Conservation (phyloP, 2,797 vertebrate genomes). For the Buphagus erythrorhynchus region DNA sequence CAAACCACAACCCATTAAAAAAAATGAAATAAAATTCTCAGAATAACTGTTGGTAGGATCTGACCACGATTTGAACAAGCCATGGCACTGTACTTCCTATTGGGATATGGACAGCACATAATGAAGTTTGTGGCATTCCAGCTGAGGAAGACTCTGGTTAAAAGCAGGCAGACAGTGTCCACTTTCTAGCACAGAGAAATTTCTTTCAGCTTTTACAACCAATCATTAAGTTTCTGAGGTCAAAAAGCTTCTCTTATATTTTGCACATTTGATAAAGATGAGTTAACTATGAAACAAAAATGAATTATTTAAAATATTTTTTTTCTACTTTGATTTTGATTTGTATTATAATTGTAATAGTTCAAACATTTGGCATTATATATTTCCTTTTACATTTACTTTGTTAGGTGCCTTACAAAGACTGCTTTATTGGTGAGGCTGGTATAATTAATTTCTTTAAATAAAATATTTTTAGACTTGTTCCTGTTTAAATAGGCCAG, state of each 20-base stretch:
- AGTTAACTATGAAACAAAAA: background rate
- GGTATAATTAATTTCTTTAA: background rate
- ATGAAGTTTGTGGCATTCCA: background rate
- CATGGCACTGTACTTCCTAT: background rate
- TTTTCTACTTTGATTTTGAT: background rate
- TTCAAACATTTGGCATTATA: background rate
- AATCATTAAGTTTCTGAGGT: background rate
- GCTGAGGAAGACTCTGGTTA: conserved; percentile 21
- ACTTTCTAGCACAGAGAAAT: background rate
- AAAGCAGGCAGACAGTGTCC: background rate
- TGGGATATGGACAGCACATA: background rate
- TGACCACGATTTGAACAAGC: background rate
- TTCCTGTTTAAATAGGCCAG: conserved; percentile 3
- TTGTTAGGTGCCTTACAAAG: background rate
- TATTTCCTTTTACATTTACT: background rate
- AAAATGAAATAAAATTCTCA: background rate
- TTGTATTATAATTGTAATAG: background rate
- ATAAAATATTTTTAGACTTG: background rate
- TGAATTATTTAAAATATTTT: background rate
- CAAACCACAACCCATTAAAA: background rate
- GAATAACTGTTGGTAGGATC: background rate
- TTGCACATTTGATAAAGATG: background rate
- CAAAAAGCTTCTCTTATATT: background rate
- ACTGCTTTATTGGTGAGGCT: background rate
- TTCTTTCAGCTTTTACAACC: background rate